Evolutionary conservation across 2,113 vertebrate species (phyloP), one percentile per base, ranked within the genome.

Genomic region (Cervus canadensis): DNA sequence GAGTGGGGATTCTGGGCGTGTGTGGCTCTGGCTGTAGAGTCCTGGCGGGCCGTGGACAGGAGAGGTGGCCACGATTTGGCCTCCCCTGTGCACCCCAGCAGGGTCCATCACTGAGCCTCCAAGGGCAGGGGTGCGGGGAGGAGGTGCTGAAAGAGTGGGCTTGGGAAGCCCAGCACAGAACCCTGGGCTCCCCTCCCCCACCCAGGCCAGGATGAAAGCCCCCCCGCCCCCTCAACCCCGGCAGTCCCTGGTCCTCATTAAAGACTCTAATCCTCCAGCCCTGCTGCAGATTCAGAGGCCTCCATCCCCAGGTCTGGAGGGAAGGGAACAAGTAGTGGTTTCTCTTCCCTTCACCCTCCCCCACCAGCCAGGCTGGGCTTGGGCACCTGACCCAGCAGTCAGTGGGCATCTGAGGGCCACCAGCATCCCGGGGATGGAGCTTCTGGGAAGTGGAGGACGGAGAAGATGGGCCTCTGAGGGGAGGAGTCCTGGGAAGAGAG

Each of bases 401-500:
- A 90, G 1, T 28, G 64, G 85, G 50, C 54, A 36, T 74, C 62
- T 76, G 25, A 19, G 84, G 92, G 76, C 48, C 64, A 54, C 57
- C 10, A 52, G 56, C 48, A 91, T 56, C n/a, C 81, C 19, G 15
- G 50, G 50, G 67, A 88, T 78, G 23, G 71, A 67, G 19, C 71
- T 97, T 96, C 97, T 95, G 97, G 94, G 84, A 97, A 98, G 74
- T 52, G 59, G 81, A 89, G 90, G 54, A 92, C 36, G 52, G 54
- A 76, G 90, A 93, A 79, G 79, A 87, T 17, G 17, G 36, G 87
- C 76, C 40, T 93, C 56, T 78, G n/a, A 56, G 87, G 36, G 45
- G 91, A 95, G 92, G 91, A 95, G 78, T 59, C 96, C 91, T 92
- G 71, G 97, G 97, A 94, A 96, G 95, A 86, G 90, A 78, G 56